Evolutionary conservation across 2,113 vertebrate species (phyloP), one percentile per base, ranked within the genome.

Genomic region (Lepus europaeus): DNA sequence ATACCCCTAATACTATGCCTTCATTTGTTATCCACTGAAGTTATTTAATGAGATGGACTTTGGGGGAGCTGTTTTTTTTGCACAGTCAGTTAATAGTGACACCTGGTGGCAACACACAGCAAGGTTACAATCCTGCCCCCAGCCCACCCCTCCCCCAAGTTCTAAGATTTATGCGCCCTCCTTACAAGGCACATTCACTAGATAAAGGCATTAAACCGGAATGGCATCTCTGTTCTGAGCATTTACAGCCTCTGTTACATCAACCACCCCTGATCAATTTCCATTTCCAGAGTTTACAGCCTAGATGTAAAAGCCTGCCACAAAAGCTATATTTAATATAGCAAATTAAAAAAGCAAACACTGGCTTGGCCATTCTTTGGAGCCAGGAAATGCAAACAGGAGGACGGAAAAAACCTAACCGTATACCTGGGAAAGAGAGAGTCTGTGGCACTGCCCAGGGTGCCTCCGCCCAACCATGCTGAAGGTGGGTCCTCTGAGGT

Each of bases 291-390:
- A 97, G 96, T 97, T 97, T 97, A 97, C 82, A 93, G 96, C 96
- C 86, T 94, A 76, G 93, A 96, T 84, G 95, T 97, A 96, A 97
- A 97, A 96, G 95, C 95, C 93, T 96, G 96, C 95, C 97, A 96
- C 79, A 66, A 96, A 97, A 95, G 96, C 95, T 96, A 70, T 97
- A 96, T 97, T 97, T 97, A 97, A 96, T 91, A 94, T 23, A 89
- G 96, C 96, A 97, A 96, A 97, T 97, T 97, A 95, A 97, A 97
- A 97, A 96, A 96, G 92, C 92, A 97, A 97, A 96, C 93, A 97
- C n/a, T 84, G 93, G 27, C 74, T 86, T 93, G 95, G 93, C 74
- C 96, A 96, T 89, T 93, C 93, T 93, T 92, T 79, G 70, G 78
- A 97, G 85, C 36, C 85, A 61, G 74, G 56, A 95, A 87, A 94